Evolutionary conservation across 2,888 invertebrate species (phyloP), one percentile per base, ranked within the genome.

Genomic region (Byasa hedistus): DNA sequence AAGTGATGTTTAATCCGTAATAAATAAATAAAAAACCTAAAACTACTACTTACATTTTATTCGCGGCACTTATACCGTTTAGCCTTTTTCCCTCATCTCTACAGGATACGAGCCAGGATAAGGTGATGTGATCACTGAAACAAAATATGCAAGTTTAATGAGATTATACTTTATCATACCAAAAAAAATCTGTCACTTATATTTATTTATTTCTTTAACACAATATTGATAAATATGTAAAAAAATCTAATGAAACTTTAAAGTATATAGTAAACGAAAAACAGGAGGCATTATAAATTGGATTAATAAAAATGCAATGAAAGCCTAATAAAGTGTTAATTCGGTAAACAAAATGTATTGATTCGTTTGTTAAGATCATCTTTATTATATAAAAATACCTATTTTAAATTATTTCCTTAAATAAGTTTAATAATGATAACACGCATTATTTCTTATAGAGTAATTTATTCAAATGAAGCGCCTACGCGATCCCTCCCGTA

Each of bases 1-100:
- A 39, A 39, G 3, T 27, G 39, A 12, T 15, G 8, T 2, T 19
- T 4, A 19, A 17, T 2, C 3, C 2, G 44, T 19, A 19, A 3
- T 48, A n/a, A n/a, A 48, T n/a, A 22, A 10, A 12, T 12, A 54
- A 22, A 52, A 22, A 54, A 22, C 8, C 19, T n/a, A n/a, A 48
- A 51, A 3, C 2, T n/a, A 51, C 3, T 22, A 36, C 91, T 91
- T 81, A 91, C 91, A 91, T 90, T 82, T 91, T 83, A 86, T 85
- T 78, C 72, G 72, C 80, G 71, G 78, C 75, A 70, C 76, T 69
- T 72, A 72, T 80, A 80, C 73, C 71, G 70, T 81, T 89, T 85
- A 91, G 79, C 91, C 90, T 82, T 91, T 91, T 80, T 86, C 90
- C 82, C 79, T 89, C 91, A 90, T 91, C 76, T 88, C 90, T 84